These are phyloP conservation scores for Apogon talboti DNA, from an alignment of 2,797 vertebrate genomes.

Conservation along the genomic window DNA sequence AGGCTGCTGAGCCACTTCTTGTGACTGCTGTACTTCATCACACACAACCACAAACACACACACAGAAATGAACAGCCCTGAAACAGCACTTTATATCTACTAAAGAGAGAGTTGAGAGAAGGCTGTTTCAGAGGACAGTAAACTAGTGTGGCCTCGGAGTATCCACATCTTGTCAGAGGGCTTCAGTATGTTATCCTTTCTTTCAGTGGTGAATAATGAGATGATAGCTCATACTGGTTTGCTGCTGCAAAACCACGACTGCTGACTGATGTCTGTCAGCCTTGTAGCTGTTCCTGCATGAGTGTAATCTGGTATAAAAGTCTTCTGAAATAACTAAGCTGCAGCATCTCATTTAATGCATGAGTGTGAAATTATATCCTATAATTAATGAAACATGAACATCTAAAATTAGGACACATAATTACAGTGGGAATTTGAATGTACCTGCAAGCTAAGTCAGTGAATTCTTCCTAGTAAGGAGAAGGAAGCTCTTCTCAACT, in stretches of 20 bases:
- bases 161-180: slow-evolving; percentile 38
- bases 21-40: slow-evolving; percentile 83
- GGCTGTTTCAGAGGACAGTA: slow-evolving; percentile 53
- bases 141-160: slow-evolving; percentile 50
- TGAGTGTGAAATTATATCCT: neutral
- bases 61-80: slow-evolving; percentile 52
- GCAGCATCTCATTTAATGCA: too few species aligned
- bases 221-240: slow-evolving; percentile 34
- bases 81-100: slow-evolving; percentile 69
- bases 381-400: neutral
- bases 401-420: neutral
- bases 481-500: slow-evolving; percentile 45
- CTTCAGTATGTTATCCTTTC: slow-evolving; percentile 30
- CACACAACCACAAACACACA: slow-evolving; percentile 60
- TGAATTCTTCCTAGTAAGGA: slow-evolving; percentile 42
- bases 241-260: slow-evolving; percentile 35
- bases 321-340: neutral
- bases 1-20: slow-evolving; percentile 82
- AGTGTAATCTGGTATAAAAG: neutral
- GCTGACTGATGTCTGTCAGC: slow-evolving; percentile 9
- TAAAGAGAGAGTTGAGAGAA: slow-evolving; percentile 25
- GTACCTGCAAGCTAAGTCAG: slow-evolving; percentile 9
- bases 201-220: slow-evolving; percentile 37
- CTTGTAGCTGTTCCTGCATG: slow-evolving; percentile 13
- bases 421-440: slow-evolving; percentile 18